phyloP scores from a whole-genome alignment of 2,797 vertebrate species.

The Tangara arthus region DNA sequence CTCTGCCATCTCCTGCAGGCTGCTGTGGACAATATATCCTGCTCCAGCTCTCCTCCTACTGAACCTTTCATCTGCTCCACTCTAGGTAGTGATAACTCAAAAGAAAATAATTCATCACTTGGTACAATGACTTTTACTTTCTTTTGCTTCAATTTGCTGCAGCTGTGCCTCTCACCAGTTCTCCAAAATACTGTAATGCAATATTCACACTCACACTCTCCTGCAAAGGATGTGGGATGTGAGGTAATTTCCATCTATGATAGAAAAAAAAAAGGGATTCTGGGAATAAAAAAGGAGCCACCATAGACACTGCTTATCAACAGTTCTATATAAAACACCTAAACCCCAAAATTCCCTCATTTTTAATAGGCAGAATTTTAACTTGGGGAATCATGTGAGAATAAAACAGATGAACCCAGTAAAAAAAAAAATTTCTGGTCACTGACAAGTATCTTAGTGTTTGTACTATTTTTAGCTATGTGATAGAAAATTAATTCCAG shows the following conservation, averaged over 20 bases:
- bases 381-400: too few species aligned
- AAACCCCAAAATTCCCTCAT: accelerated
- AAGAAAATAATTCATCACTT: background rate
- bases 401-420: background rate
- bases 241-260: background rate
- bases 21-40: background rate
- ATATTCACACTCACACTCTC: background rate
- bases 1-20: background rate
- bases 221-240: accelerated
- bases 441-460: background rate
- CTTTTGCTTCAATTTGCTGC: background rate
- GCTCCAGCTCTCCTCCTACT: background rate
- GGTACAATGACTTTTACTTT: background rate
- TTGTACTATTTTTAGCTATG: background rate
- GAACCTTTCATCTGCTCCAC: background rate
- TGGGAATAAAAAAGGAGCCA: background rate
- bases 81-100: background rate
- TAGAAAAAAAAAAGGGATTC: accelerated
- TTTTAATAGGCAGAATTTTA: background rate
- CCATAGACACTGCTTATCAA: background rate
- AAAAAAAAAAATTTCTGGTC: background rate
- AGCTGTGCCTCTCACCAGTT: background rate
- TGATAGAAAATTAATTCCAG: background rate
- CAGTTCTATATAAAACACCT: background rate
- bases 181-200: background rate